A percentile compares a stretch with the other conserved stretches of the same genome.
These are phyloP conservation scores for Columbina picui DNA, from an alignment of 2,113 vertebrate genomes.

Conservation along the genomic window DNA sequence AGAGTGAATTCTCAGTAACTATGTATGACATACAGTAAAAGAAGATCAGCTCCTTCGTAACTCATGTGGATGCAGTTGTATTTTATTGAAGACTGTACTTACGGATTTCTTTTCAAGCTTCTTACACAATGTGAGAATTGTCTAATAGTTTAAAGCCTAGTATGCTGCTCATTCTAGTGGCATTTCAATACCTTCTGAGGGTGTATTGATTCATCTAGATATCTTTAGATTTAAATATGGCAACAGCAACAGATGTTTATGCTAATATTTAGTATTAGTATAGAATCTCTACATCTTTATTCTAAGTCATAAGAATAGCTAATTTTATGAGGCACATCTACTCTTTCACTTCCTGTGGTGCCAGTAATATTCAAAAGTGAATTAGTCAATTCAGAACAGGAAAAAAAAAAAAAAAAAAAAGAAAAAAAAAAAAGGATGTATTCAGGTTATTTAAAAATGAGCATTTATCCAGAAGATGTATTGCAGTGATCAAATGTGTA, in stretches of 20 bases:
- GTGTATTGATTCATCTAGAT: not conserved
- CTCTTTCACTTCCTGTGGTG: not conserved
- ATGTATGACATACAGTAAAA: not conserved
- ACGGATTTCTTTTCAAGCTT: not conserved
- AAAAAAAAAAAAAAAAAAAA: not conserved
- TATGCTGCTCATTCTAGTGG: not conserved
- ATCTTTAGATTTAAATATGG: not conserved
- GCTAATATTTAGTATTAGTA: not conserved
- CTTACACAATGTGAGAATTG: not conserved
- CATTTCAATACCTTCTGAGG: not conserved
- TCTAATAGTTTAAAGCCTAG: not conserved
- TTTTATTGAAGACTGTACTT: not conserved
- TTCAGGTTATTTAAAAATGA: not conserved
- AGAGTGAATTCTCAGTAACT: not conserved
- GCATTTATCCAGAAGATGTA: not conserved
- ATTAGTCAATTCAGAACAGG: not conserved
- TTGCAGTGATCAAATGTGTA: not conserved
- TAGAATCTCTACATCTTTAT: not conserved
- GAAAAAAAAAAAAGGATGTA: accelerated
- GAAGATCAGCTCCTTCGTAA: not conserved
- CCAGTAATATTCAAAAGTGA: not conserved
- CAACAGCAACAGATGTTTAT: not conserved
- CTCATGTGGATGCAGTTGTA: not conserved
- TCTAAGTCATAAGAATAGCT: not conserved
- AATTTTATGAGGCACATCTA: not conserved